Evolutionary conservation across 2,797 vertebrate genomes (phyloP).

Genomic region (Acropternis orthonyx): DNA sequence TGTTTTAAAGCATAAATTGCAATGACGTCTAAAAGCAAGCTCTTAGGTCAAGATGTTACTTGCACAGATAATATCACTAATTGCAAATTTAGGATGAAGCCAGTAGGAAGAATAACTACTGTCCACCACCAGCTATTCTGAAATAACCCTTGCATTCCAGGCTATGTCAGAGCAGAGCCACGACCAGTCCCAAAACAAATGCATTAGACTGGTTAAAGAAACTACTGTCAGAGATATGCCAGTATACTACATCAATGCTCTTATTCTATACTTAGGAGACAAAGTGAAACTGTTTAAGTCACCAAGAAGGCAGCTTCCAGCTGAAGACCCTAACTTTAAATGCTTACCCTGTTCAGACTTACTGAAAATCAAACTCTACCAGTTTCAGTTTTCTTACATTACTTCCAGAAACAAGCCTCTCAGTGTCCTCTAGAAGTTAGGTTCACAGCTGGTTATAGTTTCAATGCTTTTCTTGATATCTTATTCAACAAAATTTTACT

Average conservation of each 20-base stretch:
- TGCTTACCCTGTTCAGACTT: not conserved
- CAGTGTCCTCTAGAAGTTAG: not conserved
- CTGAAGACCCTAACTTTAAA: not conserved
- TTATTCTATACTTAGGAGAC: not conserved
- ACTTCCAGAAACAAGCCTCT: not conserved
- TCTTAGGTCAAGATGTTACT: not conserved
- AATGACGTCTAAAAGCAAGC: not conserved
- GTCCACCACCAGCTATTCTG: not conserved
- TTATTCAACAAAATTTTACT: not conserved
- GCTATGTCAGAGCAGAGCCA: not conserved
- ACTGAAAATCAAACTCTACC: not conserved
- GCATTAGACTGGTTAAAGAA: not conserved
- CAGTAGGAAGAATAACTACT: not conserved
- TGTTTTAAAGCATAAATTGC: not conserved
- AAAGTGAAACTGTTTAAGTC: not conserved
- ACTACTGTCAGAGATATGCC: not conserved
- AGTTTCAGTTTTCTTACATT: not conserved
- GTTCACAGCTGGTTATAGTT: not conserved
- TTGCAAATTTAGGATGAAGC: not conserved
- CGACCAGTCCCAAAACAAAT: not conserved
- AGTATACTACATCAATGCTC: not conserved
- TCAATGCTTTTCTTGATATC: not conserved
- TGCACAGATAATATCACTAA: not conserved
- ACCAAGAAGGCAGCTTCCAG: not conserved
- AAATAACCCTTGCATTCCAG: not conserved